Evolutionary conservation across 2,113 vertebrate genomes (phyloP).

Genomic region (Oncorhynchus nerka): DNA sequence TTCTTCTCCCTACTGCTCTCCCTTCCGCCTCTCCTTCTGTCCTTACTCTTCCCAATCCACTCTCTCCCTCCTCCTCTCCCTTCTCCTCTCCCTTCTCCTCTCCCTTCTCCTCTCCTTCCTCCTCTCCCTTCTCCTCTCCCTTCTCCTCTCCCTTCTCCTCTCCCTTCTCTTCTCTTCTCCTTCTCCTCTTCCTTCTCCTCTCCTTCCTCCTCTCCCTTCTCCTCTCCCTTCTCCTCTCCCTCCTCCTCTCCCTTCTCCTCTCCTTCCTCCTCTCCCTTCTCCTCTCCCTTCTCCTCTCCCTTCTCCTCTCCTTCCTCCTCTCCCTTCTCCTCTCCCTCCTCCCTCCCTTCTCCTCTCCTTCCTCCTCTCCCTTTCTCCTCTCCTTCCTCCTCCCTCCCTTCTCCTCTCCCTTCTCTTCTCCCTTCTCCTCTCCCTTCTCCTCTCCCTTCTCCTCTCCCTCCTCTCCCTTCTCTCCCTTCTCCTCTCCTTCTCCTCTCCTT

Average conservation of each 20-base stretch:
- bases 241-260: background rate
- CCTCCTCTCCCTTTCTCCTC: background rate
- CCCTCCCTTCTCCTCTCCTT: background rate
- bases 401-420: no score
- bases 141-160: background rate
- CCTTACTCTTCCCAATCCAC: background rate
- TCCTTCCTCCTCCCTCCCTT: background rate
- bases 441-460: background rate
- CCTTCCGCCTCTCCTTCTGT: background rate
- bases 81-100: background rate
- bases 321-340: no score
- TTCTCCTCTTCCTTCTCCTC: no score
- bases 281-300: background rate
- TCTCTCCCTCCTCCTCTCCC: background rate
- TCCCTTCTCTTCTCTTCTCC: no score
- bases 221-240: background rate
- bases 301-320: no score
- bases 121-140: background rate
- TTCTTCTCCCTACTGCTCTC: background rate
- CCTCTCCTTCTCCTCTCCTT: background rate
- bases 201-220: background rate
- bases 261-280: background rate
- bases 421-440: no score
- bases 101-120: background rate
- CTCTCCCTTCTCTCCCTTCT: background rate